Evolutionary conservation across 2,113 vertebrate genomes (phyloP), one percentile per base, ranked within the genome.

Genomic region (Sinocyclocheilus rhinocerous): DNA sequence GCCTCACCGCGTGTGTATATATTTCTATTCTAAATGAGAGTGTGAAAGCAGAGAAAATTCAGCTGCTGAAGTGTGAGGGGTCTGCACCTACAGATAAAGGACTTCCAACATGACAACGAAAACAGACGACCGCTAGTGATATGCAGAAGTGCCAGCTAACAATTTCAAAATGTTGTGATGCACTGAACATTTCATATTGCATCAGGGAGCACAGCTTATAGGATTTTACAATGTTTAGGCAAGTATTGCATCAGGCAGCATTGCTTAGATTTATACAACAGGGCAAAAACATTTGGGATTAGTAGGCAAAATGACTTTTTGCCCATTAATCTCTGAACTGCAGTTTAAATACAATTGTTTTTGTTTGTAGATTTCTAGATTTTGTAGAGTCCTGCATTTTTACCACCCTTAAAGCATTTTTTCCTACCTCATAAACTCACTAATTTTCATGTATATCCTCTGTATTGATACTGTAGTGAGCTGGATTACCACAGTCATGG

Each of bases 11-110:
- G 50, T 84, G 59, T 81, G 85, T 69, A 55, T 81, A 72, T 48
- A 70, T 76, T 84, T 79, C 72, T 85, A 67, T 80, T 79, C 77
- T 84, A 70, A 86, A 84, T 39, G 63, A 78, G 75, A 79, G 26
- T 70, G 83, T 77, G 70, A 85, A 89, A 87, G 88, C 82, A 84
- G 78, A 85, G 85, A 61, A 85, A 87, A 85, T 85, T 85, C 48
- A 39, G 39, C 81, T 13, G 69, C 63, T 90, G 90, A 85, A 76
- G 61, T 89, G 65, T 92, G 84, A 89, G 89, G 90, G 87, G 88
- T 90, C 92, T 92, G 91, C 90, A 88, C 90, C 90, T 90, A 84
- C 89, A 91, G 87, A 90, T 88, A 88, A 83, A 83, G 72, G 50
- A 84, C 84, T 78, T 81, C 77, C 76, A 84, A 69, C 81, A 48